A percentile compares a stretch with the other conserved stretches of the same genome.
phyloP scores from a whole-genome alignment of 2,888 invertebrate genomes.

The Campoletis raptor region DNA sequence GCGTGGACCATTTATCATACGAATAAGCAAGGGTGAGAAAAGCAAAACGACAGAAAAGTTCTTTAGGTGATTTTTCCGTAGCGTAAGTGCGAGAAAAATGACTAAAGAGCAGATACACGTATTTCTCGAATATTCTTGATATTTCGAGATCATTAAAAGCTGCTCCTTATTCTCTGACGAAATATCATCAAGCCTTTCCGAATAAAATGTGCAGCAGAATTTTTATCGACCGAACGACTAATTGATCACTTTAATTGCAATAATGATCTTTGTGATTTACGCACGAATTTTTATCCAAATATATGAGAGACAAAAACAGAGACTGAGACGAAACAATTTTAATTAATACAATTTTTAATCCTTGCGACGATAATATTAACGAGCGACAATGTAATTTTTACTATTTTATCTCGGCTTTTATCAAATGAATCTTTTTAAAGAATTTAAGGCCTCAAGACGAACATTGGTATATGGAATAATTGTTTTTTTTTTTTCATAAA shows the following conservation, averaged over 20 bases:
- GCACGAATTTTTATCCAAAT: neutral
- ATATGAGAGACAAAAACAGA: neutral
- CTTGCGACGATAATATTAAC: neutral
- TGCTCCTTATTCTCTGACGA: no score
- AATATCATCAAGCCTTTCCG: no score
- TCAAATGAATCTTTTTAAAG: neutral
- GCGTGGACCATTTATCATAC: conserved; percentile 42
- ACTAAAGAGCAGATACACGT: no score
- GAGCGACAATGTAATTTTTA: neutral
- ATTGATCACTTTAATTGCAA: no score
- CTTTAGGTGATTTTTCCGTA: no score
- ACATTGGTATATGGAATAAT: neutral
- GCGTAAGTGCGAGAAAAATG: no score
- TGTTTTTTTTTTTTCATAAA: neutral
- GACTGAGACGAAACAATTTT: neutral
- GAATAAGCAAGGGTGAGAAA: neutral
- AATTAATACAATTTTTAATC: neutral
- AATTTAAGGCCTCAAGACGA: neutral
- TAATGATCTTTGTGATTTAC: neutral
- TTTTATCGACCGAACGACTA: no score
- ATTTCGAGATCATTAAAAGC: no score
- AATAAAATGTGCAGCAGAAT: no score
- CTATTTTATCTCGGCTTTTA: neutral
- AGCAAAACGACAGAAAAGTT: neutral
- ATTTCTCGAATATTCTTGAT: no score